Percentiles rank a stretch among this genome's conserved stretches.
phyloP scores from a whole-genome alignment of 2,888 invertebrate species.

The Anaspis maculata region DNA sequence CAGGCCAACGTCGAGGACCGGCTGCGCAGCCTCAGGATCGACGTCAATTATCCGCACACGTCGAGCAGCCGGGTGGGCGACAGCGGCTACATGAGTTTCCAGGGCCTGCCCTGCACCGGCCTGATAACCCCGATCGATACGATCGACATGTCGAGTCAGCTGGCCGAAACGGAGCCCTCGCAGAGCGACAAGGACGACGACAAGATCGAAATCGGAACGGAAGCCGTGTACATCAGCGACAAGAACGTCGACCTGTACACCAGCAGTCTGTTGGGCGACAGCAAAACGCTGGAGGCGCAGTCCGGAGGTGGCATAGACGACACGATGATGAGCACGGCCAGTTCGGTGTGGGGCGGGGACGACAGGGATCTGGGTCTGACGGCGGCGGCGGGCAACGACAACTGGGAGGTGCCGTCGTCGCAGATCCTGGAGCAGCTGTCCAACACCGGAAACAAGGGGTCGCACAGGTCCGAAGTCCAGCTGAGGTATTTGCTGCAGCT shows the following conservation, averaged over 20 bases:
- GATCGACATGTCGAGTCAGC: slow-evolving; percentile 35
- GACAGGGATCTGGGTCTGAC: too few relatives aligned
- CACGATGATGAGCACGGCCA: slow-evolving; percentile 46
- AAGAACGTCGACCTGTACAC: slow-evolving; percentile 10
- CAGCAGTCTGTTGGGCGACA: too few relatives aligned
- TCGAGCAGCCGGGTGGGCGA: slow-evolving; percentile 58
- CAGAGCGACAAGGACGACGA: slow-evolving; percentile 13
- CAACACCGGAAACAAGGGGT: slow-evolving; percentile 50
- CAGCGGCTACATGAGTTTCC: slow-evolving; percentile 69
- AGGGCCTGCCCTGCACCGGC: slow-evolving; percentile 45
- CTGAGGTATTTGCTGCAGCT: slow-evolving; percentile 83
- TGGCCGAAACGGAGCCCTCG: slow-evolving; percentile 28
- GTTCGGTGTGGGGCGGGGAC: slow-evolving; percentile 47
- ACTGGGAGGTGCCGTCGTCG: slow-evolving; percentile 51
- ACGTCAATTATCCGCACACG: slow-evolving; percentile 39
- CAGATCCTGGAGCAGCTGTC: slow-evolving; percentile 61
- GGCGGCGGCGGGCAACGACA: slow-evolving; percentile 35
- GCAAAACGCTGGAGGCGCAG: slow-evolving; percentile 21
- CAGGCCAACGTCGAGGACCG: slow-evolving; percentile 30
- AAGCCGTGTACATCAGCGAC: slow-evolving; percentile 2
- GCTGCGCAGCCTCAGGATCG: slow-evolving; percentile 37
- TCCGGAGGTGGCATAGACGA: slow-evolving; percentile 28
- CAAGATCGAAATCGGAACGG: slow-evolving; percentile 9
- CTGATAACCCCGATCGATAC: slow-evolving; percentile 33
- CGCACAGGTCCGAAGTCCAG: slow-evolving; percentile 64